Conservation (phyloP, 2,113 vertebrate genomes). For the Pagrus major region DNA sequence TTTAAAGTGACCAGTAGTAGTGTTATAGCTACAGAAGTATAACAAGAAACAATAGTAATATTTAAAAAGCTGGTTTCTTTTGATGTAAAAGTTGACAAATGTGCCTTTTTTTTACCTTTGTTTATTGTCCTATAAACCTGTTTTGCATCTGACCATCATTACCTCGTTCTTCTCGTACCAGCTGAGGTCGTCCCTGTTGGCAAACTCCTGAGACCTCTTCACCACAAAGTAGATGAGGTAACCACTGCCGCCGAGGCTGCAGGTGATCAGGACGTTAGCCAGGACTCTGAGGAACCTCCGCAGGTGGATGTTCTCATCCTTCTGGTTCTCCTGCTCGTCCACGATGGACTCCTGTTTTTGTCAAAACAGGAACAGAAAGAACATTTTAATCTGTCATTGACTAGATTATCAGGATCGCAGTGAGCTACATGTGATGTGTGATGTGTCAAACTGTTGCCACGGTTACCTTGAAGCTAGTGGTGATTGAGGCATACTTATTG, state of each 20-base stretch:
- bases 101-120: background rate
- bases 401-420: background rate
- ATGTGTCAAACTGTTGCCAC: background rate
- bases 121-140: background rate
- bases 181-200: constrained; percentile 89
- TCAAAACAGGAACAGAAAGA: background rate
- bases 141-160: constrained; percentile 45
- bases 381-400: background rate
- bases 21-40: too few relatives aligned
- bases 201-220: constrained; percentile 96
- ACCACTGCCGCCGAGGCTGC: constrained; percentile 96
- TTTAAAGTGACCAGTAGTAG: too few relatives aligned
- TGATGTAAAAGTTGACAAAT: too few relatives aligned
- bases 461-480: constrained; percentile 97
- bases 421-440: background rate
- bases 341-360: constrained; percentile 95
- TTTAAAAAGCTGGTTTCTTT: too few relatives aligned
- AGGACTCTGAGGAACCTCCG: constrained; percentile 93
- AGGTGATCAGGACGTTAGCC: constrained; percentile 94
- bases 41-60: too few relatives aligned
- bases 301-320: constrained; percentile 97
- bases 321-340: constrained; percentile 98
- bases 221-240: constrained; percentile 99
- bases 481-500: constrained; percentile 97
- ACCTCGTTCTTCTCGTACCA: constrained; percentile 99